Percentiles rank a stretch among this genome's conserved stretches.
Evolutionary conservation across 53 echinoderm and acorn worm genomes (phyloP).

Genomic region (Echinarachnius parma): DNA sequence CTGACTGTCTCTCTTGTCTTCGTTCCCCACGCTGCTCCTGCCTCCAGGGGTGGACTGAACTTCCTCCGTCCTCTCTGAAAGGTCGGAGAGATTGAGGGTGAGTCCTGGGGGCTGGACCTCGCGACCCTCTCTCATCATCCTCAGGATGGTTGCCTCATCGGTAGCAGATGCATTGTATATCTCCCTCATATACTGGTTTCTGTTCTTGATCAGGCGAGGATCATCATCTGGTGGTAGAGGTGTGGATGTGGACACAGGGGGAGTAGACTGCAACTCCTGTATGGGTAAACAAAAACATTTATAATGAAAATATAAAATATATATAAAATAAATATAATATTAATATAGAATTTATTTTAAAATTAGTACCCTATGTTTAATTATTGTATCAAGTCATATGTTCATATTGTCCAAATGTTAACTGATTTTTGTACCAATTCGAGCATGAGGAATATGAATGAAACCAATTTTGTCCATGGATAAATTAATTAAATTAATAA

Average conservation of each 20-base stretch:
- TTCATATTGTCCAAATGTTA: too few species aligned
- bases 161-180: slow-evolving; percentile 20
- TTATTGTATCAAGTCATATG: too few species aligned
- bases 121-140: slow-evolving; percentile 29
- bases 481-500: too few species aligned
- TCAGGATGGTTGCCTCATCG: slow-evolving; percentile 53
- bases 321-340: too few species aligned
- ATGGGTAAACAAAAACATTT: too few species aligned
- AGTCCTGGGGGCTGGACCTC: slow-evolving; percentile 11
- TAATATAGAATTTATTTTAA: too few species aligned
- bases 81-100: slow-evolving; percentile 22
- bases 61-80: background rate
- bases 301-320: too few species aligned
- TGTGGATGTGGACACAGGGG: slow-evolving; percentile 85
- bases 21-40: background rate
- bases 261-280: slow-evolving; percentile 84
- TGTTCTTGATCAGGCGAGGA: slow-evolving; percentile 60
- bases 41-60: background rate
- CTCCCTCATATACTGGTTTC: slow-evolving; percentile 46
- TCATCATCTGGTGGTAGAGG: slow-evolving; percentile 88
- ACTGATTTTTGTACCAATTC: too few species aligned
- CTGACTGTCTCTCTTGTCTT: slow-evolving; percentile 3
- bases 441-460: too few species aligned
- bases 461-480: too few species aligned
- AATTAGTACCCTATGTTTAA: too few species aligned